Conservation (phyloP, 2,888 invertebrate genomes). For the Choreutis nemorana region DNA sequence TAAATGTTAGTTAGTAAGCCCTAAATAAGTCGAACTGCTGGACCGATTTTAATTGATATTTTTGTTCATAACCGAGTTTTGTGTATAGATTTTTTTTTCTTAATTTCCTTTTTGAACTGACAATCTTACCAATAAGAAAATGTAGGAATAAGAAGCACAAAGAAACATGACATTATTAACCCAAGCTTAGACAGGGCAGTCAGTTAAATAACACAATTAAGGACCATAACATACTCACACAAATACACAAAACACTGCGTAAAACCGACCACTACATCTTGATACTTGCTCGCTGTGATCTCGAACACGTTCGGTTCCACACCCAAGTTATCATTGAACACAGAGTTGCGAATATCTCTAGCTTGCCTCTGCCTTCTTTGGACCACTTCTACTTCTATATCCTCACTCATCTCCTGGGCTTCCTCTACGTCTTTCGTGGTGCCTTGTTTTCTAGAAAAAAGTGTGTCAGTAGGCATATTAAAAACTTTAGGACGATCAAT, state of each 20-base stretch:
- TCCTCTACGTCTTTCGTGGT: slow-evolving; percentile 38
- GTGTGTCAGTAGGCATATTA: background rate
- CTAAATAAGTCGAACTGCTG: too few relatives aligned
- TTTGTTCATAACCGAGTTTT: too few relatives aligned
- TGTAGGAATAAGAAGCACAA: background rate
- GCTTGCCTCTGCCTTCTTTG: slow-evolving; percentile 13
- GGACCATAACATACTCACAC: slow-evolving; percentile 33
- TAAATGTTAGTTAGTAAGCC: too few relatives aligned
- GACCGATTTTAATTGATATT: too few relatives aligned
- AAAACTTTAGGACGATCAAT: too few relatives aligned
- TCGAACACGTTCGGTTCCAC: slow-evolving; percentile 14
- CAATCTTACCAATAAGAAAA: background rate
- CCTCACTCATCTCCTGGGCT: slow-evolving; percentile 43
- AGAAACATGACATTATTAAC: too few relatives aligned
- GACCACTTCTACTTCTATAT: slow-evolving; percentile 16
- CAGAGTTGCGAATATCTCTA: slow-evolving; percentile 23
- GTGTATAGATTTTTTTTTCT: too few relatives aligned
- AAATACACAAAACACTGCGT: slow-evolving; percentile 53
- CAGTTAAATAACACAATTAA: slow-evolving; percentile 1
- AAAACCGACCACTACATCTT: slow-evolving; percentile 30
- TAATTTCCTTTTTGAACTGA: too few relatives aligned
- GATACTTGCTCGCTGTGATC: slow-evolving; percentile 15
- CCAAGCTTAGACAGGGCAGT: too few relatives aligned
- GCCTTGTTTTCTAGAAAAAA: slow-evolving; percentile 38
- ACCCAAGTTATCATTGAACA: slow-evolving; percentile 48